phyloP scores from a whole-genome alignment of 1,140 invertebrate genomes.

The Drosophila gunungcola region DNA sequence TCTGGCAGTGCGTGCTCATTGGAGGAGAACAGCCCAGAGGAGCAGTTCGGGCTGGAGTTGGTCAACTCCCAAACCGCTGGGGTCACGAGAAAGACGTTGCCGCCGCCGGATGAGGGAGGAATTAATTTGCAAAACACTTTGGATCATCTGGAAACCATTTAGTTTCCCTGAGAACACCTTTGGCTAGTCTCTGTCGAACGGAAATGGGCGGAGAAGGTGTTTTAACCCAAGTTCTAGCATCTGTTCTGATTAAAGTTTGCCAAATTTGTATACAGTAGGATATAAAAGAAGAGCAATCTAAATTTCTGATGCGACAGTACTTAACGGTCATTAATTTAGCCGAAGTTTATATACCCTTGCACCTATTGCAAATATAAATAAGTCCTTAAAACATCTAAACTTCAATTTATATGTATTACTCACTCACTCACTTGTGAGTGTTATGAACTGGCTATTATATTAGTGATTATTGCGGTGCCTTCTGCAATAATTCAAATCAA shows the following conservation, averaged over 20 bases:
- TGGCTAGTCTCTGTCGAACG: not conserved
- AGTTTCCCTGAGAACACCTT: not conserved
- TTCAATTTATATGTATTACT: not conserved
- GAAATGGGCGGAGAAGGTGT: not conserved
- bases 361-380: too few relatives aligned
- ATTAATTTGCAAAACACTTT: slow-evolving; percentile 24
- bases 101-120: slow-evolving; percentile 33
- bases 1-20: slow-evolving; percentile 20
- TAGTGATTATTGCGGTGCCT: slow-evolving; percentile 2
- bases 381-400: too few relatives aligned
- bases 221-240: too few relatives aligned
- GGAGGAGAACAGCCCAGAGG: slow-evolving; percentile 25
- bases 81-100: slow-evolving; percentile 7
- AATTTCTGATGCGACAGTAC: too few relatives aligned
- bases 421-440: not conserved
- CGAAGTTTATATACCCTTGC: too few relatives aligned
- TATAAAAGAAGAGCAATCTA: too few relatives aligned
- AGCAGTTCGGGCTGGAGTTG: not conserved
- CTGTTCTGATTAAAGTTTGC: too few relatives aligned
- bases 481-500: slow-evolving; percentile 7
- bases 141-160: slow-evolving; percentile 5
- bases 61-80: slow-evolving; percentile 7
- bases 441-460: not conserved
- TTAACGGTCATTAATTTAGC: too few relatives aligned
- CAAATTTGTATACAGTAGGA: too few relatives aligned